Base-by-base conservation (phyloP, 2,113 vertebrate species). In the Copsychus sechellarum region DNA sequence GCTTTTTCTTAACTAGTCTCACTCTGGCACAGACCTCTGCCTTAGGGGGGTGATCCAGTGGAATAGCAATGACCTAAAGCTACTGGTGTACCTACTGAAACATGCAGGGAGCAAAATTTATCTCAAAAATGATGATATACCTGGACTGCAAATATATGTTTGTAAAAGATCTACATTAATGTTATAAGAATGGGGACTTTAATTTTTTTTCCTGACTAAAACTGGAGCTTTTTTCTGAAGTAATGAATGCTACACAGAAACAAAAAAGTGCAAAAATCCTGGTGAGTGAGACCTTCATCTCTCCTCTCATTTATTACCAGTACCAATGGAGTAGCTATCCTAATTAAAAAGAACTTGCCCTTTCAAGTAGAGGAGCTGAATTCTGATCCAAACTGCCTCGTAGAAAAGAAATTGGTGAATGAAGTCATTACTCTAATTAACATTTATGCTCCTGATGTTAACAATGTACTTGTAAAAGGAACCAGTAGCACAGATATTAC, bases 401-500 rank as follows among this genome's bases (percentile, higher is more conserved):
- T 96, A 96, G 95, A 97, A 97, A 97, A 92, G 93, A 97, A 96
- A 95, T 61, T 78, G 74, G 88, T 95, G 95, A 96, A 96, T 97
- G 92, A 97, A 98, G 70, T 96, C 91, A 97, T 97, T 97, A 95
- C 66, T 92, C 60, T 97, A 97, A 97, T 98, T 97, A 97, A 85
- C 79, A 66, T 95, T 97, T 97, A 90, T 96, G 64, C 88, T 92
- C 67, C 74, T 81, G 42, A 40, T 95, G 80, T 96, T 97, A 96
- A 95, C 81, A 94, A 54, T 66, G 57, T 93, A 81, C 87, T 91
- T 96, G 89, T 93, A 77, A 80, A 73, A 96, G 82, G 81, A 95
- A 92, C 83, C 50, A 61, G 57, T 50, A 65, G 81, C 82, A 77
- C 26, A 43, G 95, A 81, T 83, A 86, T 60, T 96, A 79, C 54